These are phyloP conservation scores for Meandrusa payeni DNA, from an alignment of 2,888 invertebrate species.

Conservation along the genomic window DNA sequence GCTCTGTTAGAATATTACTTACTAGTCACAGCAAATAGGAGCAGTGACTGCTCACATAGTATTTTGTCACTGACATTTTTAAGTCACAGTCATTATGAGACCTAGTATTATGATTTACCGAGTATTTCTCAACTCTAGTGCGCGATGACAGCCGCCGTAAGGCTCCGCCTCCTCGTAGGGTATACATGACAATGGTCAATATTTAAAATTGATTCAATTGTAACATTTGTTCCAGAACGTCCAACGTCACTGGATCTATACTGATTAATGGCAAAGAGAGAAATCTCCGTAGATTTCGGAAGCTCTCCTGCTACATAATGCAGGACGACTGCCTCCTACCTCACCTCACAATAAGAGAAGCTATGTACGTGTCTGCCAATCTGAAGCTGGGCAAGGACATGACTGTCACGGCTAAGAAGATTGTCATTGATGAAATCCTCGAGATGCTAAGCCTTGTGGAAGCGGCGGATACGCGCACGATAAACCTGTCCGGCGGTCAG, in stretches of 20 bases:
- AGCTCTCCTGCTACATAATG: slow-evolving; percentile 98
- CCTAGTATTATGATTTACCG: too few relatives aligned
- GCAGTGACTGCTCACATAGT: too few relatives aligned
- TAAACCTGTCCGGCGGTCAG: slow-evolving; percentile 94
- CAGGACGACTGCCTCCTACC: slow-evolving; percentile 95
- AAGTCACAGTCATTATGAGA: too few relatives aligned
- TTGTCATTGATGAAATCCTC: slow-evolving; percentile 91
- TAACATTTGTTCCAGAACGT: slow-evolving; percentile 86
- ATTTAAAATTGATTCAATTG: too few relatives aligned
- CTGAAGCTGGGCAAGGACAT: slow-evolving; percentile 93
- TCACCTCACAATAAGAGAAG: slow-evolving; percentile 94
- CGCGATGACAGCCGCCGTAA: too few relatives aligned
- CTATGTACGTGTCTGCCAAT: slow-evolving; percentile 96
- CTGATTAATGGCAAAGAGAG: slow-evolving; percentile 93
- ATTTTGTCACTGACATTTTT: too few relatives aligned
- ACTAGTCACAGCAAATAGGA: too few relatives aligned
- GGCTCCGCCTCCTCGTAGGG: too few relatives aligned
- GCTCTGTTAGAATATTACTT: too few relatives aligned
- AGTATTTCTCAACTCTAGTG: too few relatives aligned
- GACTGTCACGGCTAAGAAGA: slow-evolving; percentile 85
- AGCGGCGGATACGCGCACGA: slow-evolving; percentile 88
- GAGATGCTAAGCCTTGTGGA: slow-evolving; percentile 91
- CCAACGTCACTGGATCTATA: slow-evolving; percentile 91
- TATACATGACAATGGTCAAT: too few relatives aligned
- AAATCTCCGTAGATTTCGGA: slow-evolving; percentile 92